Conservation (phyloP, 2,113 vertebrate species). For the Montifringilla adamsi region DNA sequence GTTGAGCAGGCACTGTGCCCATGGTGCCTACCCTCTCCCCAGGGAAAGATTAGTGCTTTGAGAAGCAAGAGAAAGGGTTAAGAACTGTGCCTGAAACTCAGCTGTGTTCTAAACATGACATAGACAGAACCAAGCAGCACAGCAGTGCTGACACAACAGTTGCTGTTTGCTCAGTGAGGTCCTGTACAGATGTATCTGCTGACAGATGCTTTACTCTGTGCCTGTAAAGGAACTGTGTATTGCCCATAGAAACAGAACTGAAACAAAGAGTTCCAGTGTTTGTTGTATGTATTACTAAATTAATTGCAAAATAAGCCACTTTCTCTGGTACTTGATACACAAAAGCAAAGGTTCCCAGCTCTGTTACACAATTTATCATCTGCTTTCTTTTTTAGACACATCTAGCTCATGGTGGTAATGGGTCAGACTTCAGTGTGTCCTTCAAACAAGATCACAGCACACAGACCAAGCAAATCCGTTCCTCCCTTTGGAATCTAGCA, state of each 20-base stretch:
- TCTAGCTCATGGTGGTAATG: slow-evolving; percentile 42
- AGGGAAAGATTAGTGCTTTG: neutral
- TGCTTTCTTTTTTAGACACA: slow-evolving; percentile 75
- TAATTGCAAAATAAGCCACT: neutral
- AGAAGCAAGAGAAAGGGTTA: neutral
- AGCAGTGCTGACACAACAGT: too few relatives aligned
- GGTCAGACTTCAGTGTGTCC: slow-evolving; percentile 69
- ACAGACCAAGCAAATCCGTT: slow-evolving; percentile 79
- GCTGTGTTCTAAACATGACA: neutral
- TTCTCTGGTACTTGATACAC: neutral
- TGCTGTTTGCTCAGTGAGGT: neutral
- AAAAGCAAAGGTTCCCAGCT: neutral
- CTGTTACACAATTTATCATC: neutral
- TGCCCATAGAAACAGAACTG: neutral
- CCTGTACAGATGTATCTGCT: neutral
- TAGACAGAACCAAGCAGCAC: neutral
- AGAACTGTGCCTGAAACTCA: neutral
- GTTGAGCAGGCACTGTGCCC: fast-evolving
- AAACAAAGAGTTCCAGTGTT: neutral
- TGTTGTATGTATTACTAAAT: neutral
- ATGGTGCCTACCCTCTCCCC: neutral
- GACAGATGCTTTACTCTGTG: neutral
- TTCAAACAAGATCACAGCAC: slow-evolving; percentile 89
- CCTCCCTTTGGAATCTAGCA: slow-evolving; percentile 82
- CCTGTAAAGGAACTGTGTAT: neutral